These are phyloP conservation scores for Neolamprologus ventralis DNA, from an alignment of 2,113 vertebrate genomes.

Conservation along the genomic window DNA sequence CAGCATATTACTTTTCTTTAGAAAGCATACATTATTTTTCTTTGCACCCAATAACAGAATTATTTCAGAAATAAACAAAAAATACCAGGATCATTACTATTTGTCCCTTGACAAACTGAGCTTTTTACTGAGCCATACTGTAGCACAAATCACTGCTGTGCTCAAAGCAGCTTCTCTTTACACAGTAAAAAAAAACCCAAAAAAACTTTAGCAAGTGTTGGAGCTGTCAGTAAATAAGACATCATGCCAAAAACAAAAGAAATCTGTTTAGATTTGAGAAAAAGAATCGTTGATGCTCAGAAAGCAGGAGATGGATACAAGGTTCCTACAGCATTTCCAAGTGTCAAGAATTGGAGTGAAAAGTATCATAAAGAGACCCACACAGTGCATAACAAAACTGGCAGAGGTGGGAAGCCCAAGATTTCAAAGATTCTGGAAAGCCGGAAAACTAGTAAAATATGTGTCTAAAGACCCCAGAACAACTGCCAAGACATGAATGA, in stretches of 20 bases:
- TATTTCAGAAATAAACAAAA: neutral
- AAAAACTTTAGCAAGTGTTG: neutral
- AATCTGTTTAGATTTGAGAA: neutral
- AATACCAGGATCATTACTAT: neutral
- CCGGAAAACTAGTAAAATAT: neutral
- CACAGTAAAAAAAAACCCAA: accelerated
- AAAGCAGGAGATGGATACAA: neutral
- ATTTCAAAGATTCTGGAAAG: neutral
- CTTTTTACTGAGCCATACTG: neutral
- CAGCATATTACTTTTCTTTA: neutral
- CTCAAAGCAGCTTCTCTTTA: neutral
- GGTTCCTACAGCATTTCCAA: neutral
- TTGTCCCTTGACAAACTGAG: neutral
- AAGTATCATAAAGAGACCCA: neutral
- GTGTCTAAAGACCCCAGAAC: neutral
- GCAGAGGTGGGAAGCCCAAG: neutral
- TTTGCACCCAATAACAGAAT: neutral
- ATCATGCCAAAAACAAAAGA: neutral
- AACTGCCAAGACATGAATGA: neutral
- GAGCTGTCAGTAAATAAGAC: neutral
- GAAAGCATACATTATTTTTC: neutral
- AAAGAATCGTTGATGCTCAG: neutral
- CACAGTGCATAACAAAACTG: neutral
- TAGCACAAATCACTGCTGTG: neutral
- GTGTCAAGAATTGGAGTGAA: neutral